Base-by-base conservation (phyloP, 2,797 vertebrate species). In the Syndactyla subalaris region DNA sequence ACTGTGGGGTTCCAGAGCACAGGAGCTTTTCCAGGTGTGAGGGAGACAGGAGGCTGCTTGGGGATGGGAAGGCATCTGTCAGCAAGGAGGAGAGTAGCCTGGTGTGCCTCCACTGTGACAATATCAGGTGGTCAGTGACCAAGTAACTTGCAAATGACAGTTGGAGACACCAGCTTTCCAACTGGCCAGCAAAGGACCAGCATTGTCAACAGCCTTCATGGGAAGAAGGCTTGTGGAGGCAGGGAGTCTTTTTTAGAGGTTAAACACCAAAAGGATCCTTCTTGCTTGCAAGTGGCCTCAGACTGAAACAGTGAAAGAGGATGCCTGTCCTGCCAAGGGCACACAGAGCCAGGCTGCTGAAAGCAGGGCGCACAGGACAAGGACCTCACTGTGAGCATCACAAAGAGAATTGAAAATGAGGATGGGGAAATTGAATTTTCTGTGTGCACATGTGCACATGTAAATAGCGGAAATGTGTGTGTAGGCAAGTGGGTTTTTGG, bases 341-440 rank as follows among this genome's bases (percentile, higher is more conserved):
- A 71, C 52, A 12, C 0, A 2, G 51, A 86, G 55, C 29, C 32
- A 21, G 77, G 34, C 55, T 84, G 46, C 36, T 52, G 51, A 46
- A 79, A 92, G 74, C 0, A 1, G 36, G 76, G 51, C 63, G 45
- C 2, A 0, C 4, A n/a, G 93, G 82, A 68, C 0, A 0, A 51
- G 10, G 55, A 54, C 59, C 29, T 81, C 54, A 14, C 67, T 70
- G 48, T 1, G 2, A 89, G 30, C 16, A 54, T 58, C 54, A 49
- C 51, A 91, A 85, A 89, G 43, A 89, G 68, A 94, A 94, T 29
- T 74, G 80, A 66, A 92, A 94, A 88, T 62, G 30, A 87, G 59
- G 63, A 46, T 8, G 6, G 57, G 49, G 91, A 91, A 86, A 26
- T 68, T 51, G 55, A 68, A 84, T 88, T 85, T 80, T 81, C 54